These are phyloP conservation scores for Neoseiulus cucumeris DNA, from an alignment of 1,140 invertebrate species.

Conservation along the genomic window DNA sequence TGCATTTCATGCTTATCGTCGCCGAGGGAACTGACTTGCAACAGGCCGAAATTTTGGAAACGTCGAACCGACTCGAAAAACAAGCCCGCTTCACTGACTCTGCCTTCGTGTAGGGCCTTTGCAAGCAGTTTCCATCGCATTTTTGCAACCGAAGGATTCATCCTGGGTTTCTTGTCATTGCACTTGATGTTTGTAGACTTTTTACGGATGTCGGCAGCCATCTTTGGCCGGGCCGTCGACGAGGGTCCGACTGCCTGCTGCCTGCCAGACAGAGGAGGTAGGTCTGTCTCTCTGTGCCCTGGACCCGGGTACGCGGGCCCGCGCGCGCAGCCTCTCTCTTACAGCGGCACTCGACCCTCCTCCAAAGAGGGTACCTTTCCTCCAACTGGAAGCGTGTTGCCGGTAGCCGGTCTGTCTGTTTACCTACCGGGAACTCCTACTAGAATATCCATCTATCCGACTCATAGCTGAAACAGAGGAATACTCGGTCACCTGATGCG, in stretches of 20 bases:
- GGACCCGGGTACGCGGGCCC: too few species aligned
- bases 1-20: constrained; percentile 12
- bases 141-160: constrained; percentile 16
- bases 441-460: too few species aligned
- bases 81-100: constrained; percentile 13
- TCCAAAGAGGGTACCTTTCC: too few species aligned
- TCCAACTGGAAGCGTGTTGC: too few species aligned
- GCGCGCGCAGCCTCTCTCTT: too few species aligned
- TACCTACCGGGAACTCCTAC: too few species aligned
- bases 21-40: constrained; percentile 14
- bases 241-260: background rate
- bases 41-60: constrained; percentile 18
- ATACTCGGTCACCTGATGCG: too few species aligned
- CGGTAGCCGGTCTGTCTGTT: too few species aligned
- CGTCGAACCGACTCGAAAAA: constrained; percentile 16
- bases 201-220: constrained; percentile 16
- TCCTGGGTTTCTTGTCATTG: background rate
- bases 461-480: too few species aligned
- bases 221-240: background rate
- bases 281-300: too few species aligned
- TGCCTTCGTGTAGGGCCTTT: constrained; percentile 18
- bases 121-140: constrained; percentile 18
- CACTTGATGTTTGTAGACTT: constrained; percentile 10
- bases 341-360: too few species aligned
- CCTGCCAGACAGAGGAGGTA: too few species aligned